Conservation (phyloP, 2,113 vertebrate species). For the Sisor rabdophorus region DNA sequence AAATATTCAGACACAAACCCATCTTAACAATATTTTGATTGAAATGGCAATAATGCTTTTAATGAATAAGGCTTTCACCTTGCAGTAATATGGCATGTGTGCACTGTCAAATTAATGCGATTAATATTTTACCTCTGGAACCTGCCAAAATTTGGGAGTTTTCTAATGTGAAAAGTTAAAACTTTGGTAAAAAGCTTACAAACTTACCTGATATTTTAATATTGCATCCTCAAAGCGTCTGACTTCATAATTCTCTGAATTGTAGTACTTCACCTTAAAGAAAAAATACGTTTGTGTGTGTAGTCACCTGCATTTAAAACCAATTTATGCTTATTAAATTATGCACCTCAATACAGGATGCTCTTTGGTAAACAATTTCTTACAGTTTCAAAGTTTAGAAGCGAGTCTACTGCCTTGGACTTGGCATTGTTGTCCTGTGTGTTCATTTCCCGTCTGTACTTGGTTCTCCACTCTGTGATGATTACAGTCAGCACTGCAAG, state of each 20-base stretch:
- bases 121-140: too few species aligned
- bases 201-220: conserved; percentile 79
- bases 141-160: not conserved
- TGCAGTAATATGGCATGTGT: not conserved
- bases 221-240: conserved; percentile 79
- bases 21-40: not conserved
- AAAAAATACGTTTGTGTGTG: not conserved
- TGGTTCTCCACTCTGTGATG: conserved; percentile 87
- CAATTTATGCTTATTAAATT: not conserved
- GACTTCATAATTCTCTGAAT: conserved; percentile 80
- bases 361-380: not conserved
- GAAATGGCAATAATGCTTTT: not conserved
- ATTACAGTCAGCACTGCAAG: conserved; percentile 78
- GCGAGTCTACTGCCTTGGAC: conserved; percentile 82
- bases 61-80: too few species aligned
- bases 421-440: conserved; percentile 78
- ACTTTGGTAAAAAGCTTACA: not conserved
- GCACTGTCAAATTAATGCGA: not conserved
- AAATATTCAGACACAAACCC: not conserved
- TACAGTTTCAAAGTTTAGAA: conserved; percentile 93
- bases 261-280: conserved; percentile 86
- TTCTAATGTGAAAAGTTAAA: not conserved
- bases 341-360: not conserved
- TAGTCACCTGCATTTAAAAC: not conserved
- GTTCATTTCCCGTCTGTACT: conserved; percentile 86